Evolutionary conservation across 2,797 vertebrate genomes (phyloP).

Genomic region (Myotis daubentonii): DNA sequence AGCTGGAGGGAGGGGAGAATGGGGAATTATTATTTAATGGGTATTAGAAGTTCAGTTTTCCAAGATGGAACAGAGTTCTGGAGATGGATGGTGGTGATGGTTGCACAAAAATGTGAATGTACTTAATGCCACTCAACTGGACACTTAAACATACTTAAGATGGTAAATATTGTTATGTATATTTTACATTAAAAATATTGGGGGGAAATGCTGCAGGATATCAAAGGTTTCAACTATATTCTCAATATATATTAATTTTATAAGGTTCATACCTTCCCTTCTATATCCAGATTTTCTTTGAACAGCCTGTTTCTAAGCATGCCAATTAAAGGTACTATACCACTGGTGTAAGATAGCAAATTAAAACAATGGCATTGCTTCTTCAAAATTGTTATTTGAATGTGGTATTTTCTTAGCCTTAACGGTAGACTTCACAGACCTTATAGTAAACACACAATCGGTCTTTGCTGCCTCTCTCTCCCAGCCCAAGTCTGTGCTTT

Average conservation of each 20-base stretch:
- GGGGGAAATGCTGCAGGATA: background rate
- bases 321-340: background rate
- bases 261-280: background rate
- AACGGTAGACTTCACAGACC: background rate
- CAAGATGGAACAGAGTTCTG: background rate
- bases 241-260: background rate
- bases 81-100: background rate
- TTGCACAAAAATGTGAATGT: background rate
- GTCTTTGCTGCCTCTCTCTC: background rate
- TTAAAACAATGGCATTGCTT: background rate
- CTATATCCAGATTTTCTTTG: background rate
- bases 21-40: background rate
- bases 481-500: background rate
- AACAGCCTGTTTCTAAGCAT: constrained; percentile 14
- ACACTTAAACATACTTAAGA: background rate
- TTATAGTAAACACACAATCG: background rate
- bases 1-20: too few species aligned
- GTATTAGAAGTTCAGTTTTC: background rate
- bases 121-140: background rate
- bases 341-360: background rate
- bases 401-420: background rate
- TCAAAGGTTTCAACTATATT: background rate
- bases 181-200: background rate
- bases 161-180: background rate
- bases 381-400: constrained; percentile 41